Conservation (phyloP, 35 echinoderm and acorn worm genomes). For the Nesometra sesokonis region DNA sequence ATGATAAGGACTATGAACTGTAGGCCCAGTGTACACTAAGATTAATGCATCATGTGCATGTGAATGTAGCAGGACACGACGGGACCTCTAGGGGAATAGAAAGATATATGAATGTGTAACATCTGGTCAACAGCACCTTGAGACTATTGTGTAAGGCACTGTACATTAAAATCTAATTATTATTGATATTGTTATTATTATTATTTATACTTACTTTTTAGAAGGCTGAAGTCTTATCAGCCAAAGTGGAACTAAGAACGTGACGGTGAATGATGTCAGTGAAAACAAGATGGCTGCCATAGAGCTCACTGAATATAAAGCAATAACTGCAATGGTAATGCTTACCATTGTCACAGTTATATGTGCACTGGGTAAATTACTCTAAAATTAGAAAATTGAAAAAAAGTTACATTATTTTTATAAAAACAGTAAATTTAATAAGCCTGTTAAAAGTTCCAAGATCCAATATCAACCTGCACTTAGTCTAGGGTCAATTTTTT, state of each 20-base stretch:
- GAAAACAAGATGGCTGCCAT: constrained; percentile 35
- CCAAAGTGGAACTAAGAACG: constrained; percentile 68
- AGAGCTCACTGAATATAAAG: constrained; percentile 42
- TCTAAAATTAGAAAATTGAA: not conserved
- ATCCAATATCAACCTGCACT: not conserved
- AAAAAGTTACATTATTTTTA: no score
- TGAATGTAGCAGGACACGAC: not conserved
- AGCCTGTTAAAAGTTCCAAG: not conserved
- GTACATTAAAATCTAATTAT: no score
- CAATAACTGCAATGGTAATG: constrained; percentile 18
- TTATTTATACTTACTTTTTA: constrained; percentile 86
- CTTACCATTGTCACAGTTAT: constrained; percentile 36
- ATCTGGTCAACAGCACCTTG: no score
- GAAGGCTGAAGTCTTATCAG: constrained; percentile 71
- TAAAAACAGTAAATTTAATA: no score
- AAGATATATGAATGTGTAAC: no score
- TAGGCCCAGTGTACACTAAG: no score
- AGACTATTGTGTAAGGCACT: no score
- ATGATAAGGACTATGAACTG: not conserved
- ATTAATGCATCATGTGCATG: not conserved
- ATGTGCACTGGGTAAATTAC: constrained; percentile 16
- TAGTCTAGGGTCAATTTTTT: no score
- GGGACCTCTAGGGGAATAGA: no score
- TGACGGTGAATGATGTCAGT: constrained; percentile 44
- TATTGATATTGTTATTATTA: not conserved